These are phyloP conservation scores for Loris lydekkerianus DNA, from an alignment of 2,797 vertebrate genomes.

Conservation along the genomic window DNA sequence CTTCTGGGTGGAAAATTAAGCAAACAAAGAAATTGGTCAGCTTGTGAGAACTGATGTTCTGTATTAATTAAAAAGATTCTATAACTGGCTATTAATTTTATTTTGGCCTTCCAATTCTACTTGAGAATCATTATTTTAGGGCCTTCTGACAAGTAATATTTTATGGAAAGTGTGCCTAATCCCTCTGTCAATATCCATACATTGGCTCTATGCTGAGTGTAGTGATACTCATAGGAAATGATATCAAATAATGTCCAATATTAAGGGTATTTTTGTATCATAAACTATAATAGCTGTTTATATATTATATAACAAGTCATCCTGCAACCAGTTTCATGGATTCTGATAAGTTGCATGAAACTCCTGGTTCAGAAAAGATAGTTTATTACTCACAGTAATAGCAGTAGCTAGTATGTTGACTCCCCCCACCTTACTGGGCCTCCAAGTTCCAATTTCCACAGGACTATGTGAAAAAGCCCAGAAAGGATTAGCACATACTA, in stretches of 20 bases:
- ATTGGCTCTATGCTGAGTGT: neutral
- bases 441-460: neutral
- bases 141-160: neutral
- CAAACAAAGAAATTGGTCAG: neutral
- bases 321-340: neutral
- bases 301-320: neutral
- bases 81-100: neutral
- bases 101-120: neutral
- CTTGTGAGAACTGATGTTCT: neutral
- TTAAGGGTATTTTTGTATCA: neutral
- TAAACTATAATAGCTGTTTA: neutral
- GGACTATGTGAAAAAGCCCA: neutral
- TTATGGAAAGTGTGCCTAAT: neutral
- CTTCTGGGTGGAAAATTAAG: conserved; percentile 57
- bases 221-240: neutral
- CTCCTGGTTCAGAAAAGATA: neutral
- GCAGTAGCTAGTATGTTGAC: neutral
- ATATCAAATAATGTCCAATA: neutral
- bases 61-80: neutral
- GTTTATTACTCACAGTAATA: neutral
- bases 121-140: neutral
- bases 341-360: neutral
- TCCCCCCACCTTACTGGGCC: neutral
- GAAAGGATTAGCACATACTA: neutral
- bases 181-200: neutral